phyloP scores from a whole-genome alignment of 2,888 invertebrate genomes.

The Cryptosula pallasiana region DNA sequence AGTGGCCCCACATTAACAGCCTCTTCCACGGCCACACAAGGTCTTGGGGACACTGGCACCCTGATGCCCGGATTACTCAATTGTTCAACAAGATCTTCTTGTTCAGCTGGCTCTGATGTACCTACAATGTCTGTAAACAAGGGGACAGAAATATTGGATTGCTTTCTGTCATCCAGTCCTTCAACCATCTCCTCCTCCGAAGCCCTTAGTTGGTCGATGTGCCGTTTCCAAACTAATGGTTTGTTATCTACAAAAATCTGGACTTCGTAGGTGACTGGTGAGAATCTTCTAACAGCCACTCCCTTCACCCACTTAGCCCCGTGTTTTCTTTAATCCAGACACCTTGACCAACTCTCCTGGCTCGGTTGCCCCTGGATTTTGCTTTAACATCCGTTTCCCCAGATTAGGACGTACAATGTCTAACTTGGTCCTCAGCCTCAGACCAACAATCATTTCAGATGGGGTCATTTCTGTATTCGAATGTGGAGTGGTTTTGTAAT shows the following conservation, averaged over 20 bases:
- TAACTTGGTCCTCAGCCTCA: no score
- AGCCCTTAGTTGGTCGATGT: background rate
- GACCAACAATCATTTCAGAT: no score
- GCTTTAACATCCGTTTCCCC: no score
- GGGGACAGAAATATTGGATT: no score
- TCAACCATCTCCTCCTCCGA: background rate
- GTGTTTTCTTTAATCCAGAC: no score
- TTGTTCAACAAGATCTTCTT: background rate
- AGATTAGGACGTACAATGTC: no score
- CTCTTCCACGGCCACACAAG: background rate
- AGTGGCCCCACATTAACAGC: background rate
- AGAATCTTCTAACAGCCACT: background rate
- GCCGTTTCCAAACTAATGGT: background rate
- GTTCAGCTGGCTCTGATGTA: background rate
- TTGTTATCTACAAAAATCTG: background rate
- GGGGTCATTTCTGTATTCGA: no score
- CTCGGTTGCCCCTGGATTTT: no score
- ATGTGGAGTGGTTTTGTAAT: no score
- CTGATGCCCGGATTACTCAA: background rate
- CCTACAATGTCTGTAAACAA: background rate
- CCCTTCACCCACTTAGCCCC: background rate
- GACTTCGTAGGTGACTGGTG: background rate
- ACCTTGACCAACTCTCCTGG: no score
- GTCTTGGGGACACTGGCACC: background rate
- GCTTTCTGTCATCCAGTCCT: no score